phyloP scores from a whole-genome alignment of 2,797 vertebrate genomes.

The Smutsia gigantea region DNA sequence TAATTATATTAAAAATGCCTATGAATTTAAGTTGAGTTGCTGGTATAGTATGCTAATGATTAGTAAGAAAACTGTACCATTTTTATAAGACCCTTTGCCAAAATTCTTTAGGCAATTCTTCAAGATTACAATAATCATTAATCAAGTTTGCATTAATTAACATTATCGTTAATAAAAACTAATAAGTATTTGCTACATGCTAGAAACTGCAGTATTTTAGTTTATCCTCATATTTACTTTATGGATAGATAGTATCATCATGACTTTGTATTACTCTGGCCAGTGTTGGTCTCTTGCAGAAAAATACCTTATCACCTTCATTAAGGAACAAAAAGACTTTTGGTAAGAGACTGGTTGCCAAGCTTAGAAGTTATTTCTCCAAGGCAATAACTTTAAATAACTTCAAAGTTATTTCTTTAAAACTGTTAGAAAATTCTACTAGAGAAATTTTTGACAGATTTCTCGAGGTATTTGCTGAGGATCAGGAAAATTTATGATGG shows the following conservation, averaged over 20 bases:
- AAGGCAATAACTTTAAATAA: background rate
- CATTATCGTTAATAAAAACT: background rate
- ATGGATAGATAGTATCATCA: background rate
- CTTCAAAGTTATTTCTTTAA: background rate
- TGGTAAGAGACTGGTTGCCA: background rate
- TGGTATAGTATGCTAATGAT: background rate
- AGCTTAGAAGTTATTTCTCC: background rate
- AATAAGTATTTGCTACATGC: background rate
- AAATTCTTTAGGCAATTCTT: background rate
- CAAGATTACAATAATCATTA: background rate
- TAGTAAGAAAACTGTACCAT: background rate
- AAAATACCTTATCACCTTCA: background rate
- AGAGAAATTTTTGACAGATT: background rate
- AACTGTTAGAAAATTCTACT: background rate
- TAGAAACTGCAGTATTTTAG: background rate
- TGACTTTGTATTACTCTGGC: background rate
- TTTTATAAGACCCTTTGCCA: background rate
- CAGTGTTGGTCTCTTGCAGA: background rate
- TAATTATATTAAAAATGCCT: background rate
- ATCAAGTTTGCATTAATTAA: background rate
- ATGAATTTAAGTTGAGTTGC: background rate
- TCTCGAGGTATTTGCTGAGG: background rate
- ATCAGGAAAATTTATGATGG: constrained; percentile 3
- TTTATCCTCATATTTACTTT: background rate
- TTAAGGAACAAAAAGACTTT: background rate